Percentiles rank a stretch among this genome's conserved stretches.
Evolutionary conservation across 2,113 vertebrate species (phyloP).

Genomic region (Micromys minutus): DNA sequence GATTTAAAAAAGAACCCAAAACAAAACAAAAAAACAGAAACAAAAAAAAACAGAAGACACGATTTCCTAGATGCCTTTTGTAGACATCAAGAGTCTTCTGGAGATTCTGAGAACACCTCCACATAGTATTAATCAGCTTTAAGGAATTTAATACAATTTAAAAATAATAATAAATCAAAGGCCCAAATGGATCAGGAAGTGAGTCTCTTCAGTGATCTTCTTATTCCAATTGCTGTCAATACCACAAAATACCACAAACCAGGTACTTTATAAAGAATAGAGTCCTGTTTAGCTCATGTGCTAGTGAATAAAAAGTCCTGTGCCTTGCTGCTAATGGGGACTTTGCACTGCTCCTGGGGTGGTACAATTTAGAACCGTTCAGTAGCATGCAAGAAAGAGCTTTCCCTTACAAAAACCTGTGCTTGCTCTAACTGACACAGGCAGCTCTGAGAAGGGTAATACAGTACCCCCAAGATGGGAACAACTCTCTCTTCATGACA

Average conservation of each 20-base stretch:
- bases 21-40: background rate
- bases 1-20: background rate
- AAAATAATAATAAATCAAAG: background rate
- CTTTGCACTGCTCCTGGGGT: background rate
- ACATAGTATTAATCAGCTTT: background rate
- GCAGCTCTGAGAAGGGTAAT: background rate
- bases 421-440: background rate
- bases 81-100: too few relatives aligned
- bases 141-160: too few relatives aligned
- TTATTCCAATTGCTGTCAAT: background rate
- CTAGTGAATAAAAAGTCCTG: background rate
- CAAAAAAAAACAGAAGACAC: background rate
- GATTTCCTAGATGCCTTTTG: background rate
- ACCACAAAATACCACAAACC: background rate
- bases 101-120: background rate
- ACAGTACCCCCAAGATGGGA: background rate
- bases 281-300: background rate
- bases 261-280: background rate
- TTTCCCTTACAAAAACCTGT: background rate
- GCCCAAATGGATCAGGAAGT: background rate
- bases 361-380: background rate
- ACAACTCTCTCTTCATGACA: background rate
- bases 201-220: background rate
- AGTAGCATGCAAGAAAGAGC: background rate
- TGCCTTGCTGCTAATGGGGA: background rate